Percentiles rank a stretch among this genome's conserved stretches.
These are phyloP conservation scores for Odontesthes bonariensis DNA, from an alignment of 2,113 vertebrate genomes.

Conservation along the genomic window DNA sequence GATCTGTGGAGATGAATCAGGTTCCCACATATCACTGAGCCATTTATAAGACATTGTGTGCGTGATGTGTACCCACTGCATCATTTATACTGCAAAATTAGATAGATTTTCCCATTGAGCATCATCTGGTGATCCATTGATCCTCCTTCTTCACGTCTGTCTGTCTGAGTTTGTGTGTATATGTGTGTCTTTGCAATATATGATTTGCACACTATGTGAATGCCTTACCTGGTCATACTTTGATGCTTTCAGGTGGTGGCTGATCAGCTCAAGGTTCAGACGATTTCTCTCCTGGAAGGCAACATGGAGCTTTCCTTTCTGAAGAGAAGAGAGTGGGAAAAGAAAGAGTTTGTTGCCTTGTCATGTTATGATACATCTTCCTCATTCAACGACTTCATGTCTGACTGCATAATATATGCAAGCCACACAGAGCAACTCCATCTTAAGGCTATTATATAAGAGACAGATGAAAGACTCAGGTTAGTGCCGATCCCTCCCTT, in stretches of 20 bases:
- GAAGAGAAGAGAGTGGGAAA: slow-evolving; percentile 13
- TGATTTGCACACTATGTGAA: not conserved
- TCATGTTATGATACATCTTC: slow-evolving; percentile 2
- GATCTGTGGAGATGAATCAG: slow-evolving; percentile 33
- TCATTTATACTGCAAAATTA: slow-evolving; percentile 5
- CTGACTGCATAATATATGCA: slow-evolving; percentile 34
- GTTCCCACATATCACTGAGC: slow-evolving; percentile 1
- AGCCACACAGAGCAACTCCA: slow-evolving; percentile 29
- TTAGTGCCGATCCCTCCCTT: slow-evolving; percentile 41
- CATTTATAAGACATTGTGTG: slow-evolving; percentile 11
- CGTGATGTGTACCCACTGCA: not conserved
- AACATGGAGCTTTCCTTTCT: slow-evolving; percentile 87
- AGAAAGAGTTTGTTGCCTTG: slow-evolving; percentile 1
- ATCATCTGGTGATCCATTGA: slow-evolving; percentile 16
- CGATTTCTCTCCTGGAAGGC: slow-evolving; percentile 76
- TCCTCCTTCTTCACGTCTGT: not conserved
- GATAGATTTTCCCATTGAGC: slow-evolving; percentile 1
- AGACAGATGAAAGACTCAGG: slow-evolving; percentile 61
- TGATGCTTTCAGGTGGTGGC: slow-evolving; percentile 71
- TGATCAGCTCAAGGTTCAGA: slow-evolving; percentile 82
- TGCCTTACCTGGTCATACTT: slow-evolving; percentile 86
- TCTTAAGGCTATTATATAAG: slow-evolving; percentile 62
- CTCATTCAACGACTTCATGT: slow-evolving; percentile 16
- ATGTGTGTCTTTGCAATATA: slow-evolving; percentile 9
- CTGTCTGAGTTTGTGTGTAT: not conserved